phyloP scores from a whole-genome alignment of 2,113 vertebrate genomes.

The Triplophysa siluroides region DNA sequence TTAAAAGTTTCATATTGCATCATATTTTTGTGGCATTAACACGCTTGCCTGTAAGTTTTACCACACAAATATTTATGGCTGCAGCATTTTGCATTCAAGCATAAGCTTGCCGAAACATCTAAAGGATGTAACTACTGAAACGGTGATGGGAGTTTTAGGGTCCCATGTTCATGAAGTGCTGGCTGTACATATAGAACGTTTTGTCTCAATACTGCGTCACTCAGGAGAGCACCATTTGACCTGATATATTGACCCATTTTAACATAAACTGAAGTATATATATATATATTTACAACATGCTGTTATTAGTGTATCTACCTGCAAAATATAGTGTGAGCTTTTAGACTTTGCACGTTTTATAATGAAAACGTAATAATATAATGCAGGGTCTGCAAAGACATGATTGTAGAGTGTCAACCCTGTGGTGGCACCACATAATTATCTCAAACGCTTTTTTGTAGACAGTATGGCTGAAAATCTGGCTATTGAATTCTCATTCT shows the following conservation, averaged over 20 bases:
- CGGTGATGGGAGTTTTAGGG: neutral
- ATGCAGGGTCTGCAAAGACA: neutral
- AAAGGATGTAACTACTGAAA: neutral
- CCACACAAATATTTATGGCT: neutral
- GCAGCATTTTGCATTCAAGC: no score
- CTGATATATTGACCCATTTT: slow-evolving; percentile 11
- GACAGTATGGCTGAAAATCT: neutral
- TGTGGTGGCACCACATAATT: slow-evolving; percentile 26
- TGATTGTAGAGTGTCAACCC: slow-evolving; percentile 15
- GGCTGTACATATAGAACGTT: slow-evolving; percentile 10
- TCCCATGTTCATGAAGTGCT: slow-evolving; percentile 22
- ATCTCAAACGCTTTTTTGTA: slow-evolving; percentile 21
- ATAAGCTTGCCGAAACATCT: neutral
- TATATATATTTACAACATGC: slow-evolving; percentile 29
- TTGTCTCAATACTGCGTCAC: slow-evolving; percentile 11
- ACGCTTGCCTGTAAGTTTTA: neutral
- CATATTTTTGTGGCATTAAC: neutral
- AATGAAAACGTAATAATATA: neutral
- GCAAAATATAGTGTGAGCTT: slow-evolving; percentile 8
- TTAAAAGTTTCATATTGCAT: neutral
- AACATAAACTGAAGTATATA: slow-evolving; percentile 13
- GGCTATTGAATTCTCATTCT: neutral
- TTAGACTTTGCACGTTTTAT: slow-evolving; percentile 3
- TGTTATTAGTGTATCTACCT: slow-evolving; percentile 6
- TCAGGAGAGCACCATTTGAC: neutral